Evolutionary conservation across 2,888 invertebrate species (phyloP).

Genomic region (Stenotaenia linearis): DNA sequence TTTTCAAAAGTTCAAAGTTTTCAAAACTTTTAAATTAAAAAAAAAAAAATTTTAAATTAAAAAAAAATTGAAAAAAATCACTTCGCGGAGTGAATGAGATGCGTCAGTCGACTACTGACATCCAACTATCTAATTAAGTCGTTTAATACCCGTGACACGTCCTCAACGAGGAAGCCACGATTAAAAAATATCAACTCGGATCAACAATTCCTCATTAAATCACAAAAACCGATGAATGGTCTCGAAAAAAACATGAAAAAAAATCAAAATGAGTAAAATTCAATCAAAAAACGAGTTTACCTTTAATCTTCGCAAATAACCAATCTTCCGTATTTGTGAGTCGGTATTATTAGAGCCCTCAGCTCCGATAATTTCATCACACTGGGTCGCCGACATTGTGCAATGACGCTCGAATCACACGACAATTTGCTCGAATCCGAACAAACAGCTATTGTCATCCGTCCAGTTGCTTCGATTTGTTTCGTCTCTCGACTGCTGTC

Average conservation of each 20-base stretch:
- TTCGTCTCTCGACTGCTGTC: neutral
- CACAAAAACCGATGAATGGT: too few relatives aligned
- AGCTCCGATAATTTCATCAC: neutral
- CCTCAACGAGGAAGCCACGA: neutral
- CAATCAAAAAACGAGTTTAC: neutral
- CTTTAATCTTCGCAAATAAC: neutral
- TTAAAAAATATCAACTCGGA: neutral
- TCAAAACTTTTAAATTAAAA: too few relatives aligned
- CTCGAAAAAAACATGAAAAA: too few relatives aligned
- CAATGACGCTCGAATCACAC: neutral
- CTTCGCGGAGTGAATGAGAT: too few relatives aligned
- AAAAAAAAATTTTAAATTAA: too few relatives aligned
- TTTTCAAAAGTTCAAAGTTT: too few relatives aligned
- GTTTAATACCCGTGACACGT: neutral
- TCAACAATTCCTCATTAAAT: too few relatives aligned
- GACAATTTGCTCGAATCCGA: neutral
- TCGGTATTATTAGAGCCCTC: neutral
- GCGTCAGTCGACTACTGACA: too few relatives aligned
- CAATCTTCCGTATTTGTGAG: neutral
- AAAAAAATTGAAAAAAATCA: too few relatives aligned
- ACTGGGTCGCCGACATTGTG: neutral
- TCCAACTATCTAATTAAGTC: neutral
- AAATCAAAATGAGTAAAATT: too few relatives aligned
- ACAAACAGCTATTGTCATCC: neutral
- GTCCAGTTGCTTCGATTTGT: neutral